phyloP scores from a whole-genome alignment of 2,113 vertebrate genomes.

The Gavialis gangeticus region DNA sequence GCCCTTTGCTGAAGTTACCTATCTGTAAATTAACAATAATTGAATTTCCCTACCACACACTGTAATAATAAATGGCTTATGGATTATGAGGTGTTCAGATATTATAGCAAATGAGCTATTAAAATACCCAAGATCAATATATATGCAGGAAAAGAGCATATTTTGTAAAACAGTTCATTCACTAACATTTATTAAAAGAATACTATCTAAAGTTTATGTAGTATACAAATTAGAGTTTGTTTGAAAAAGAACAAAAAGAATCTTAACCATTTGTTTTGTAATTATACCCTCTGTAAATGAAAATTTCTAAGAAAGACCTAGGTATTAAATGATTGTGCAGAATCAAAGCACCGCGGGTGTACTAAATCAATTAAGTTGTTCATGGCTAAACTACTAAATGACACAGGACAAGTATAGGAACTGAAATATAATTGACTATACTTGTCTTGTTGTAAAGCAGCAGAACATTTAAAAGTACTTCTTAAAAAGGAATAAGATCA shows the following conservation, averaged over 20 bases:
- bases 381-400: conserved; percentile 2
- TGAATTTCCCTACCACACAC: neutral
- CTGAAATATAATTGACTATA: neutral
- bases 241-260: neutral
- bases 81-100: neutral
- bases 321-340: neutral
- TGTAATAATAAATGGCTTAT: neutral
- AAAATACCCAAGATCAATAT: neutral
- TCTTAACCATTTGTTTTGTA: neutral
- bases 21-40: neutral
- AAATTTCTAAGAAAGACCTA: neutral
- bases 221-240: neutral
- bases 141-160: neutral
- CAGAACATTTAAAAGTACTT: neutral
- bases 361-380: conserved; percentile 33
- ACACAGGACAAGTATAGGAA: neutral
- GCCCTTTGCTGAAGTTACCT: neutral
- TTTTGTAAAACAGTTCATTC: neutral
- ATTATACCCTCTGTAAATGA: neutral
- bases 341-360: neutral
- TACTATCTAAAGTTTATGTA: neutral
- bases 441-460: neutral
- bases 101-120: neutral
- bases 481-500: neutral
- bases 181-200: neutral